Evolutionary conservation across 2,797 vertebrate genomes (phyloP), one percentile per base, ranked within the genome.

Genomic region (Poeciliopsis paucimaculata): DNA sequence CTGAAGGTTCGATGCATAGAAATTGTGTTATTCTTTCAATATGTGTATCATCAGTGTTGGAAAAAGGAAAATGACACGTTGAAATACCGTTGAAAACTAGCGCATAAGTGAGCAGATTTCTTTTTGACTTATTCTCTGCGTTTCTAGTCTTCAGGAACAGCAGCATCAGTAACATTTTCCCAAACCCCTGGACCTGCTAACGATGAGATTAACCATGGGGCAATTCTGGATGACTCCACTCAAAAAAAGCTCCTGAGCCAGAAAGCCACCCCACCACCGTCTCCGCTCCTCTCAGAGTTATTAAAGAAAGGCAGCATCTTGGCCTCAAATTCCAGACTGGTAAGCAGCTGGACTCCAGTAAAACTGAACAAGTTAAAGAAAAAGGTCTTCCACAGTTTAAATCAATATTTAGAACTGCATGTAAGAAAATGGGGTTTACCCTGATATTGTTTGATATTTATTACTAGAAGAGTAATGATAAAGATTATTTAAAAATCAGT

Each of bases 241-340:
- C 98, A 98, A 95, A 98, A 97, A 96, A 99, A 98, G 95, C 96
- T 97, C 84, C 91, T 97, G 95, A 94, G 95, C 93, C 98, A 98
- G 94, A 98, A 97, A 95, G 96, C 96, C 94, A 98, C 97, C 80
- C 97, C 97, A n/a, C 97, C 98, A 85, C 97, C 97, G 74, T 99
- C 98, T 91, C 98, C 98, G 85, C 97, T 99, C 88, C 96, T 99
- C 90, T 99, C 98, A 90, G 97, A 99, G 95, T 95, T 99, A 91
- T 96, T 99, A 95, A 99, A 99, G 96, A 99, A 99, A 96, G 97
- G 98, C 93, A 98, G 95, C 93, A 96, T 98, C 87, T 94, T 99
- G 93, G 96, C 98, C 91, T 97, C 97, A 89, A 98, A 97, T 94
- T 97, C 97, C 91, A 96, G 97, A 96, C 97, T 98, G 97, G 98